Evolutionary conservation across 2,113 vertebrate species (phyloP), one percentile per base, ranked within the genome.

Genomic region (Dipodomys stephensi): DNA sequence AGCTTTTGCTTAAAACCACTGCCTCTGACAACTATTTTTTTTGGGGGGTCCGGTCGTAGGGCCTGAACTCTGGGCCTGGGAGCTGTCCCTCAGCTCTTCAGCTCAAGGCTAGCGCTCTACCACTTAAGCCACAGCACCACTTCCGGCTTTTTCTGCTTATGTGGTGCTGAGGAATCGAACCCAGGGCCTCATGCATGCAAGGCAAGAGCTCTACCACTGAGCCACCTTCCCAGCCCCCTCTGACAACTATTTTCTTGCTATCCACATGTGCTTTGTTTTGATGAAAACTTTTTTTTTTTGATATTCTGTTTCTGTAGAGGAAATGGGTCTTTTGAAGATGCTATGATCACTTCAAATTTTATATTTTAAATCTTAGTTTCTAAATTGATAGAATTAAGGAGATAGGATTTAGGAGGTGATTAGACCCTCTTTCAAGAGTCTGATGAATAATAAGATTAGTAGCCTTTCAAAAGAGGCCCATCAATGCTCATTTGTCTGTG

Each of bases 251-350:
- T 86, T 93, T 60, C 44, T 94, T 92, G 35, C 77, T 87, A 28
- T 90, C 60, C 72, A 90, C 35, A 84, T 94, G 95, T 90, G 87
- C n/a, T 87, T 80, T 83, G 20, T 88, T 93, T 93, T 71, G 32
- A 90, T 57, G 89, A 49, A 53, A 93, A 88, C 16, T n/a, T 83
- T 95, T 88, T 95, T 88, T 35, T 67, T 87, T 64, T 95, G 83
- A 32, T 94, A 62, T 79, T 96, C 64, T 95, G 35, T 85, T 92
- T 44, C 49, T 94, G 6, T 79, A 76, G 25, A 94, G 49, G 49
- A 76, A 60, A 87, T 49, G 79, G n/a, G 25, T 79, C 13, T 79
- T 27, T 82, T 85, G 82, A 10, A 90, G 28, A 32, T 90, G 72
- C 32, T 76, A 44, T 76, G 20, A 53, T 46, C 35, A 7, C 22